Base-by-base conservation (phyloP, 1,140 invertebrate species). In the Acromyrmex charruanus region DNA sequence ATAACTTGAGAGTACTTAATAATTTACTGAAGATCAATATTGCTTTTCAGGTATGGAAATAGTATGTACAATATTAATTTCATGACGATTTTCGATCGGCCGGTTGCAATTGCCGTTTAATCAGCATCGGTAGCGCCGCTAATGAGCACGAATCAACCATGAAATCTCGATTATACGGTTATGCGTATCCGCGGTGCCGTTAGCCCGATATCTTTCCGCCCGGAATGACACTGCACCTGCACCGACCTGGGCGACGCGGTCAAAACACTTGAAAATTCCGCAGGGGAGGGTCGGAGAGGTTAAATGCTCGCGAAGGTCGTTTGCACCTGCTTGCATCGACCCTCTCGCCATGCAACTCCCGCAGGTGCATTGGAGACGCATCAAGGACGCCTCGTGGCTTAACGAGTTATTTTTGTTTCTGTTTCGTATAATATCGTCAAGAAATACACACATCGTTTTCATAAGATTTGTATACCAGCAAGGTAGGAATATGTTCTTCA, bases 231-330 rank as follows among this genome's bases (percentile, higher is more conserved):
- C 51, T 49, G 71, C 77, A 88, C 69, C 77, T 82, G 87, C 55
- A 59, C 10, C 31, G 14, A 25, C 25, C 25, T 25, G 25, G 66
- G 18, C 35, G 49, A 16, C 51, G 28, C 14, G 58, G 58, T 14
- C 66, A 28, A 75, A 35, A 84, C 28, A 75, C 71, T 75, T 63
- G 66, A 55, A 89, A 89, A 89, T 89, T 89, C 88, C 77, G 55
- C 77, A 77, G 35, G 35, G 61, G 25, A 89, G 61, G 68, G 25
- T 74, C 49, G 28, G 61, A 35, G 69, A 85, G 88, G 69, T 80
- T 88, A 88, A 90, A 93, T 63, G 89, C 72, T 92, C 88, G 82
- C 86, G 88, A 91, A 91, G 91, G 90, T 93, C 92, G 88, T 90
- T 88, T 74, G 81, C 89, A 61, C 87, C 86, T 88, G 74, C 28